phyloP scores from a whole-genome alignment of 1,140 invertebrate species.

The Scaptomyza hsui region DNA sequence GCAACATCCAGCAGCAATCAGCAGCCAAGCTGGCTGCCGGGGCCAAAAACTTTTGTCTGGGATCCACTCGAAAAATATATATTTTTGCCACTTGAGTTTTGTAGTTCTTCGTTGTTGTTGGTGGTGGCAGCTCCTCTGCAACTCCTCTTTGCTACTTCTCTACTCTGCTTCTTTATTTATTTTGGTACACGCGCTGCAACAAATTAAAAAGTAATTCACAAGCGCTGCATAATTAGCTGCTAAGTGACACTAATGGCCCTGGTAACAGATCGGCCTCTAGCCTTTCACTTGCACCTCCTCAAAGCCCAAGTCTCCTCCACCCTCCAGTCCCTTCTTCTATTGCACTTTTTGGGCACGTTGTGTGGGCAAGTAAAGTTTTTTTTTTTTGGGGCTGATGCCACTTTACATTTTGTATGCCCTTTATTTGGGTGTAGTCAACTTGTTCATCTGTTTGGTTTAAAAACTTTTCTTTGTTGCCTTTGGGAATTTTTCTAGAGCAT shows the following conservation, averaged over 20 bases:
- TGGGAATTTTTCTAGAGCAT: not conserved
- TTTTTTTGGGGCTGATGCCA: not conserved
- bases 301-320: slow-evolving; percentile 15
- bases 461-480: too few species aligned
- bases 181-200: slow-evolving; percentile 68
- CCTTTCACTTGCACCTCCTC: slow-evolving; percentile 20
- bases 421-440: not conserved
- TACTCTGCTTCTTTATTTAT: slow-evolving; percentile 58
- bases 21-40: slow-evolving; percentile 47
- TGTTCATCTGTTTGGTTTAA: not conserved
- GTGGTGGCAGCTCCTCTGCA: slow-evolving; percentile 16
- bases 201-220: slow-evolving; percentile 79
- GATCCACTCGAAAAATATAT: slow-evolving; percentile 27
- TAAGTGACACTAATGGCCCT: slow-evolving; percentile 75
- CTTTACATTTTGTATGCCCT: slow-evolving; percentile 15
- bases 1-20: not conserved
- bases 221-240: slow-evolving; percentile 78
- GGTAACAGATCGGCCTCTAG: slow-evolving; percentile 30
- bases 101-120: slow-evolving; percentile 23
- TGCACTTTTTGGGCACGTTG: slow-evolving; percentile 31
- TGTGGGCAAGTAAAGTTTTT: slow-evolving; percentile 45
- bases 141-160: slow-evolving; percentile 36
- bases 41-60: slow-evolving; percentile 51
- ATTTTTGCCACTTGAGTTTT: slow-evolving; percentile 65
- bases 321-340: not conserved